Base-by-base conservation (phyloP, 2,113 vertebrate genomes). In the Dissostichus mawsoni region DNA sequence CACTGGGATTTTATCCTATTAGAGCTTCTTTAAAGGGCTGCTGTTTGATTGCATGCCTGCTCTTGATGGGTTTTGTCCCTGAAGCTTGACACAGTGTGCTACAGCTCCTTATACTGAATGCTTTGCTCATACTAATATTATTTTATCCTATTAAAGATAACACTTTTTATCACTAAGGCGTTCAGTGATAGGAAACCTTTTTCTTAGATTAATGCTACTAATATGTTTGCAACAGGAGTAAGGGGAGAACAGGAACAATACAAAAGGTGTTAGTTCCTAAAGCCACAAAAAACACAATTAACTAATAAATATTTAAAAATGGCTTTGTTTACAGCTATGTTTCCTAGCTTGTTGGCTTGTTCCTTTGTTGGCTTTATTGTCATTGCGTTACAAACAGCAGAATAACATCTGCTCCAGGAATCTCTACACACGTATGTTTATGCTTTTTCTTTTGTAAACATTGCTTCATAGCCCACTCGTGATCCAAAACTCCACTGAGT, bases 1-100 rank as follows among this genome's bases (percentile, higher is more conserved):
- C 74, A 52, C 69, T 78, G 52, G 55, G 58, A 80, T 89, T 89
- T 87, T 75, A 81, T 84, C 78, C 85, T 82, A 61, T 89, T 91
- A 81, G 69, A 74, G 5, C 29, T 79, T 75, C 83, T 84, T 83
- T 83, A 78, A 81, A 83, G 67, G 70, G 76, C 61, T 72, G 71
- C 70, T 76, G 59, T 91, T 82, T 84, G 77, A 87, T 85, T 87
- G 80, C 51, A 11, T 33, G 64, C 75, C 52, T 62, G 63, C 70
- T 64, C 61, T 56, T 65, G 71, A 86, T 80, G 78, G 78, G 33
- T 55, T 86, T 55, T 25, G 76, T 82, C 77, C 82, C 80, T 67
- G 81, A 80, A 71, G 79, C 71, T 67, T 58, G 36, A 65, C 76
- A 69, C 70, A 65, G 52, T 78, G 33, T 74, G 74, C 79, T 68